These are phyloP conservation scores for Aphelocoma coerulescens DNA, from an alignment of 2,113 vertebrate genomes.

Conservation along the genomic window DNA sequence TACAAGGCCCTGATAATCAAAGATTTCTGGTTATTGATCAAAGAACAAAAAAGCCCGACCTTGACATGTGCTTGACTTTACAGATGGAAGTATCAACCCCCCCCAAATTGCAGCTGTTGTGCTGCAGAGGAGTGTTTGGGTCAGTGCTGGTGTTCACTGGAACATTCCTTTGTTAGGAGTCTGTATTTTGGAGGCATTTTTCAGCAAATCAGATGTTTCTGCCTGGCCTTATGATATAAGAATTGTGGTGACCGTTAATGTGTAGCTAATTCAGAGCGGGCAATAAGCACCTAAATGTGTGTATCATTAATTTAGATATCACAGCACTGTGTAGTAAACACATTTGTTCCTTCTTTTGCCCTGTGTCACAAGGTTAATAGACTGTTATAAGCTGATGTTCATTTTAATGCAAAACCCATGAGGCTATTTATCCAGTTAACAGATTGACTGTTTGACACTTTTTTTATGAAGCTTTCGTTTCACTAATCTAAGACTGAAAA, in stretches of 20 bases:
- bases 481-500: not conserved
- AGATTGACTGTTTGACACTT: not conserved
- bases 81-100: not conserved
- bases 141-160: not conserved
- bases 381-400: not conserved
- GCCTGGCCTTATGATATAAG: not conserved
- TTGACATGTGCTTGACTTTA: slow-evolving; percentile 27
- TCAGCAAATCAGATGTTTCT: not conserved
- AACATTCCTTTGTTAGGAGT: not conserved
- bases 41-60: not conserved
- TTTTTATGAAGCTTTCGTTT: not conserved
- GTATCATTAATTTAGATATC: not conserved
- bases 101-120: not conserved
- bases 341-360: not conserved
- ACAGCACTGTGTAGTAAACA: not conserved
- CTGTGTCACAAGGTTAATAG: not conserved
- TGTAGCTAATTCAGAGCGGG: not conserved
- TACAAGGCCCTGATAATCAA: not conserved
- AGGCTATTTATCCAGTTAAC: not conserved
- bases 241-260: not conserved
- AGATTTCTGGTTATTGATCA: not conserved
- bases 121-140: not conserved
- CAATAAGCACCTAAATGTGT: not conserved
- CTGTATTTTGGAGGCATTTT: not conserved
- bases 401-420: not conserved